Evolutionary conservation across 2,797 vertebrate species (phyloP), one percentile per base, ranked within the genome.

Genomic region (Selene dorsalis): DNA sequence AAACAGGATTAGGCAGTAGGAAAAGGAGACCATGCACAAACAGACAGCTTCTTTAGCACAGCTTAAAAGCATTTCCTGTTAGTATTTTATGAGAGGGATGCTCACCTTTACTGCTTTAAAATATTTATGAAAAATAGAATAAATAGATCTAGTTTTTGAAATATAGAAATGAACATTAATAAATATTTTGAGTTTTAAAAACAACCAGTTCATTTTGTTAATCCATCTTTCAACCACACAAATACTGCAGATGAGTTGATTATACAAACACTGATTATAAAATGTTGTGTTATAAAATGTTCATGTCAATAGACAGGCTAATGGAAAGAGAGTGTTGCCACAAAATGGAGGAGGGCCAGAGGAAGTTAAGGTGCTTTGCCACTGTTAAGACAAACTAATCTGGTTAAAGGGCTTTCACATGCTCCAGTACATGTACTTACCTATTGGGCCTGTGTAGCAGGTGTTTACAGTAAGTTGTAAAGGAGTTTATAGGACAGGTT

Each of bases 321-420:
- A 79, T 53, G 55, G 66, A 82, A 87, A 84, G 47, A 80, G 50
- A 32, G 53, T 45, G 45, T 73, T 73, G 71, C 69, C 48, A 57
- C 58, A 77, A 77, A 69, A 10, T 48, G 28, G 9, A 75, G 69
- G 50, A 55, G 80, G 84, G 73, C 87, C 83, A 82, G 52, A 16
- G 64, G 35, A 78, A 84, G 89, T 83, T 92, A 85, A 93, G 69
- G 75, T 62, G 67, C 90, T 83, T 87, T 84, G 64, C 66, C 35
- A 69, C 65, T 71, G 88, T 91, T 93, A 93, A 93, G 85, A 88
- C 89, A 84, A 85, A 74, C 66, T 95, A 93, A 94, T 94, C 93
- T 83, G 82, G 69, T 92, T 91, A 91, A 85, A 72, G 56, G 66
- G 86, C 79, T 92, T 91, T 87, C 70, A 79, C 79, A 67, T 75